Base-by-base conservation (phyloP, 2,113 vertebrate species). In the Pseudopipra pipra region DNA sequence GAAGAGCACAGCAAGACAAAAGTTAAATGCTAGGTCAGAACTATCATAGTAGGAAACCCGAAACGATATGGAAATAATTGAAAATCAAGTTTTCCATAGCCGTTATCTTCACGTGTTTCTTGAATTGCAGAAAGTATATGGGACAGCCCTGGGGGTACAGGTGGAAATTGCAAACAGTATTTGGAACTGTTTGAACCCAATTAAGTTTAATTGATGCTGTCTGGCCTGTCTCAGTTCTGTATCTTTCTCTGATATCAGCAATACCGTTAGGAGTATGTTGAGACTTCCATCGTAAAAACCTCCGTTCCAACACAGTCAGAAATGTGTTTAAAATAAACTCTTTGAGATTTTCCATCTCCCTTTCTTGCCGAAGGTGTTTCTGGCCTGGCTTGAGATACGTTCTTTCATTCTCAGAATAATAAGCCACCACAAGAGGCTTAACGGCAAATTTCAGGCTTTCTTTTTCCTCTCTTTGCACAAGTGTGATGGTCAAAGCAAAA, bases 291-390 rank as follows among this genome's bases (percentile, higher is more conserved):
- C 7, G 0, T 35, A 90, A 90, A 90, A 90, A 46, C 44, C 25
- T 80, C 58, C 1, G 0, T 89, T 94, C 62, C 79, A 68, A 23
- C 0, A 0, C 25, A 65, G 51, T 72, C 68, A 28, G 68, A 94
- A 95, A 94, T 81, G 70, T 81, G 83, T 93, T 95, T 91, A 95
- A 93, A 95, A 93, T 88, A 91, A 94, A 77, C 24, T 49, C 83
- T 61, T 27, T 19, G 43, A 84, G 71, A 93, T 49, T 72, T 96
- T 90, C 84, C 83, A 85, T 82, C 89, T 92, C 66, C 41, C 22
- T 92, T 82, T 78, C 66, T 88, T 95, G 93, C 90, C 33, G 1
- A 92, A 92, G 90, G 90, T 94, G 56, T 14, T 96, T 96, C 90
- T 94, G 74, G 88, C 92, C 66, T 73, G 65, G n/a, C 31, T 92